Conservation (phyloP, 1,140 invertebrate genomes). For the Holcopasites calliopsidis region DNA sequence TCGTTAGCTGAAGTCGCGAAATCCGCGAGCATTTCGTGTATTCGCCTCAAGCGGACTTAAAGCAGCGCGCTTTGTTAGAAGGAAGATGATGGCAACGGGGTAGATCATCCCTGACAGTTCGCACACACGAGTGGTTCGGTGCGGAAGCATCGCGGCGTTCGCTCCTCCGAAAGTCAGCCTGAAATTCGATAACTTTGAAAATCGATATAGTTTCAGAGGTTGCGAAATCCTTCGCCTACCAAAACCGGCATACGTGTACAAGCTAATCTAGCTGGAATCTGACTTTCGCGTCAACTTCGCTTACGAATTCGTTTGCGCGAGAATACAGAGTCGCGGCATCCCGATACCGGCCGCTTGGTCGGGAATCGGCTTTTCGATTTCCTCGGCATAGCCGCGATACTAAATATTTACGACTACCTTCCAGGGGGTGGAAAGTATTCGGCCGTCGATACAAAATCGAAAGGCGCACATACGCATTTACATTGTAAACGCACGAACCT, state of each 20-base stretch:
- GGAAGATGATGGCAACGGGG: slow-evolving; percentile 22
- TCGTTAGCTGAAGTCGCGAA: background rate
- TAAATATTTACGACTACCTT: too few species aligned
- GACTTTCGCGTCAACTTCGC: slow-evolving; percentile 4
- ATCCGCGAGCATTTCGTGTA: too few species aligned
- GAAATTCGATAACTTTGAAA: slow-evolving; percentile 64
- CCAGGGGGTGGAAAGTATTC: too few species aligned
- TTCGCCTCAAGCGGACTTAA: background rate
- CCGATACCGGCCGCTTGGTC: background rate
- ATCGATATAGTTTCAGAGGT: slow-evolving; percentile 59
- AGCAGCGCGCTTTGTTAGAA: slow-evolving; percentile 26
- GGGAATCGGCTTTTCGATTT: too few species aligned
- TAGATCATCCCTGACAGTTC: slow-evolving; percentile 63
- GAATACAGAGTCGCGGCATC: background rate
- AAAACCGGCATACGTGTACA: background rate
- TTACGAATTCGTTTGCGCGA: background rate
- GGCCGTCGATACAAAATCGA: too few species aligned
- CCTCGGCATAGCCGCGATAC: too few species aligned
- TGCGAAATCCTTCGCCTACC: slow-evolving; percentile 25
- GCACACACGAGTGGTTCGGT: slow-evolving; percentile 54
- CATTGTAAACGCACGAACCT: too few species aligned
- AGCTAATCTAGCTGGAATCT: slow-evolving; percentile 41
- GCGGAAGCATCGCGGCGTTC: slow-evolving; percentile 34
- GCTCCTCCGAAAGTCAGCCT: slow-evolving; percentile 27
- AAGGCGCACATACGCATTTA: too few species aligned